Evolutionary conservation across 2,888 invertebrate species (phyloP).

Genomic region (Linhomoeus sp.): DNA sequence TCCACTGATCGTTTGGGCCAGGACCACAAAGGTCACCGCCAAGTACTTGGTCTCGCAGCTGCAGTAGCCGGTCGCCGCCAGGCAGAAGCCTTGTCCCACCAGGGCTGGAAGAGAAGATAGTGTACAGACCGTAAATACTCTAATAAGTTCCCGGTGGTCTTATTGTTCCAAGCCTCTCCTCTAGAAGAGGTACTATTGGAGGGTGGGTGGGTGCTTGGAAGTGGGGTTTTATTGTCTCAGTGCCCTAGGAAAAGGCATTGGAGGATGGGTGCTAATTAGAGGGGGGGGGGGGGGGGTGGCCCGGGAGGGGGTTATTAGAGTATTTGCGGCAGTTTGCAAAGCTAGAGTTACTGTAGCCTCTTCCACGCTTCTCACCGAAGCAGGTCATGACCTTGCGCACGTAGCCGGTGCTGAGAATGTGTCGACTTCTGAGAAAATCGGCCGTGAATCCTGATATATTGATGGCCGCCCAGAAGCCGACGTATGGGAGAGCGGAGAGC

Average conservation of each 20-base stretch:
- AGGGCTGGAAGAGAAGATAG: neutral
- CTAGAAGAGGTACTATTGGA: too few relatives aligned
- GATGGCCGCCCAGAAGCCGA: conserved; percentile 56
- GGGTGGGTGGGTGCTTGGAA: too few relatives aligned
- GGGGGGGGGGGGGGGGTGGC: too few relatives aligned
- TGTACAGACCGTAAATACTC: too few relatives aligned
- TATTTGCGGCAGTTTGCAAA: too few relatives aligned
- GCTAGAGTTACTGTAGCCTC: too few relatives aligned
- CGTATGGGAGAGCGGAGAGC: conserved; percentile 52
- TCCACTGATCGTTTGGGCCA: neutral
- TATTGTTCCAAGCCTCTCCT: too few relatives aligned
- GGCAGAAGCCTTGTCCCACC: neutral
- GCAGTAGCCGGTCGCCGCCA: neutral
- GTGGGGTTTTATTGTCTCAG: too few relatives aligned
- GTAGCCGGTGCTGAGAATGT: conserved; percentile 43
- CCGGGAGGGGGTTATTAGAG: too few relatives aligned
- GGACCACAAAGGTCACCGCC: neutral
- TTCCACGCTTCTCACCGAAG: conserved; percentile 38
- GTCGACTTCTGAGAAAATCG: conserved; percentile 48
- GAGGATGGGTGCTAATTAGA: too few relatives aligned
- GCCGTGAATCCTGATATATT: conserved; percentile 50
- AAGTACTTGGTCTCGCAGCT: neutral
- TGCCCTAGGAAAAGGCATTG: too few relatives aligned
- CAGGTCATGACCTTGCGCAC: conserved; percentile 63
- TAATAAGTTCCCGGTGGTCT: too few relatives aligned